Evolutionary conservation across 2,797 vertebrate genomes (phyloP), one percentile per base, ranked within the genome.

Genomic region (Syncerus caffer): DNA sequence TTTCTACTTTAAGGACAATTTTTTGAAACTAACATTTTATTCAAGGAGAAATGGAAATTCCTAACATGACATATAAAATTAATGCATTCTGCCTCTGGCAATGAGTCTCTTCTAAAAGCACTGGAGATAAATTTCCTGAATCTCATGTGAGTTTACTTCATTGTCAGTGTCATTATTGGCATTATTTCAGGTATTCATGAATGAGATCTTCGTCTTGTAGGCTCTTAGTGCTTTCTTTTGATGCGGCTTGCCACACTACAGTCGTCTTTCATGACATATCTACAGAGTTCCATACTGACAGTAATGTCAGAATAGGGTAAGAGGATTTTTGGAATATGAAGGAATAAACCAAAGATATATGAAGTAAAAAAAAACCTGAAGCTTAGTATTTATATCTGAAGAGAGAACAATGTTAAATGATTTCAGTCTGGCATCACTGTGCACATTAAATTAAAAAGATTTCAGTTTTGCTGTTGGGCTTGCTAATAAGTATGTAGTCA

Each of bases 11-110:
- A 92, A 97, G 78, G 57, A 93, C 45, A 85, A 96, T 96, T 96
- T 96, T 96, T 95, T 89, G 92, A 96, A 96, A 79, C 80, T 89
- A 93, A 64, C 14, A 4, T 25, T 91, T 64, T 89, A 97, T 93
- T 98, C n/a, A 96, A 97, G 97, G 76, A 95, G 97, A 98, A 98
- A 85, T 85, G 11, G 95, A 97, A 98, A 89, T 97, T 79, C 76
- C 76, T 95, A 53, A 57, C 84, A 53, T 55, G 80, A 90, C 64
- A 88, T 86, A 90, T 90, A 96, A 98, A 98, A 97, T 11, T 51
- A 98, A 97, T 92, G 93, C 45, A 94, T 98, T 97, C 64, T 98
- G 84, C 96, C 87, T 97, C 92, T 98, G 97, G 91, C 93, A 94
- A 95, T 3, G 19, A 95, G 83, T 53, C 96, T 95, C 85, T 98